Base-by-base conservation (phyloP, 2,797 vertebrate genomes). In the Sebastes matsubarae region DNA sequence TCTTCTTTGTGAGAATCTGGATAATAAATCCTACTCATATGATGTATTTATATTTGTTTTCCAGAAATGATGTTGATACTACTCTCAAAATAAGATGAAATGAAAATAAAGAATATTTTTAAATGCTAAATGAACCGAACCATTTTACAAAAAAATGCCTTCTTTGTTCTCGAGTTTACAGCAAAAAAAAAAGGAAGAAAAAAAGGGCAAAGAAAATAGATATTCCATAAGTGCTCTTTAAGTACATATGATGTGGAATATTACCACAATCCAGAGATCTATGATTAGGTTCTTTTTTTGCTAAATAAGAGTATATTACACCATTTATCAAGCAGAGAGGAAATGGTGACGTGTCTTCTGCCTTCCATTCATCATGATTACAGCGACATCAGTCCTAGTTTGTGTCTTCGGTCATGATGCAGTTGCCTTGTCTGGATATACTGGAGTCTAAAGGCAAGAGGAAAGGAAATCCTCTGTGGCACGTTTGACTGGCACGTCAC, bases 351-450 rank as follows among this genome's bases (percentile, higher is more conserved):
- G 82, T 82, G 87, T 91, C 91, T 85, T 82, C 89, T 85, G 83
- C 89, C 89, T 94, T 93, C 87, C 95, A 96, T 96, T 96, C 92
- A 95, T 96, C 95, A 96, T 94, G 93, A 95, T 96, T 95, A 96
- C 81, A 88, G 85, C 72, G 83, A 84, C 91, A 95, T 95, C 94
- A 93, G 91, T 93, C 93, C 93, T 89, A 83, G 88, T 96, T 94
- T 94, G 90, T 88, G 89, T 93, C 89, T 92, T 68, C 88, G 93
- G 93, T 92, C 91, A 90, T 81, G 79, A 90, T 82, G 87, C 22
- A 65, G 87, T 66, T 75, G 72, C 84, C 57, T 57, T 24, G 52
- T 80, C 66, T 81, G 72, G 36, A 79, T 64, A 8, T 29, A 64
- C 74, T 22, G 25, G 50, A 55, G 70, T 79, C 27, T 14, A 32